These are phyloP conservation scores for Oryzias melastigma DNA, from an alignment of 2,113 vertebrate genomes.

Conservation along the genomic window DNA sequence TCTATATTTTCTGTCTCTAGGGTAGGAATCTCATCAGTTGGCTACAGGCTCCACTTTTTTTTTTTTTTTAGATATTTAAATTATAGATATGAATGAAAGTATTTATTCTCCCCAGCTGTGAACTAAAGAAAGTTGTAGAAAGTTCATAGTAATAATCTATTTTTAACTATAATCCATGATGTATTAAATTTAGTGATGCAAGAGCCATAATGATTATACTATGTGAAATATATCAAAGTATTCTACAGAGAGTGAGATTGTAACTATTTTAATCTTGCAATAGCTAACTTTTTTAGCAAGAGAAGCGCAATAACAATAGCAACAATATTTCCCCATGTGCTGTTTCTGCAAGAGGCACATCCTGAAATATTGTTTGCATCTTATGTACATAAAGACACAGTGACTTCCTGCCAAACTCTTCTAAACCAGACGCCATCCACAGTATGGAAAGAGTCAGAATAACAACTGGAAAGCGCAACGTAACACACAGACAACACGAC, in stretches of 20 bases:
- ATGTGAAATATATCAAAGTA: slow-evolving; percentile 36
- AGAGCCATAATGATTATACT: slow-evolving; percentile 61
- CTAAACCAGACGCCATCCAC: slow-evolving; percentile 44
- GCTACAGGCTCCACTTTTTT: slow-evolving; percentile 35
- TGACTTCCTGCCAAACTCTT: slow-evolving; percentile 57
- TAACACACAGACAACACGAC: slow-evolving; percentile 37
- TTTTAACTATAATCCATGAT: slow-evolving; percentile 62
- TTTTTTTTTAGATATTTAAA: slow-evolving; percentile 21
- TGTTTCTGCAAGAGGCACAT: slow-evolving; percentile 39
- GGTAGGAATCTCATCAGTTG: slow-evolving; percentile 26
- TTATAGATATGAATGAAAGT: slow-evolving; percentile 39
- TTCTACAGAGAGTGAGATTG: slow-evolving; percentile 54
- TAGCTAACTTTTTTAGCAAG: slow-evolving; percentile 57
- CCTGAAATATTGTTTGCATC: slow-evolving; percentile 33
- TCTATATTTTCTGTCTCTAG: slow-evolving; percentile 30
- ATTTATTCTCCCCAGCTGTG: slow-evolving; percentile 47
- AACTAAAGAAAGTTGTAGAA: slow-evolving; percentile 22
- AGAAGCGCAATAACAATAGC: slow-evolving; percentile 60
- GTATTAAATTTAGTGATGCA: slow-evolving; percentile 57
- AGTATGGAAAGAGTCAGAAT: slow-evolving; percentile 9
- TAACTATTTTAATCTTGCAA: slow-evolving; percentile 65
- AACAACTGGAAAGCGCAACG: slow-evolving; percentile 56
- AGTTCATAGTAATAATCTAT: slow-evolving; percentile 62
- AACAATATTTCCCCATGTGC: slow-evolving; percentile 26
- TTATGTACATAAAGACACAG: slow-evolving; percentile 48